Evolutionary conservation across 2,888 invertebrate species (phyloP).

Genomic region (Rapana venosa): DNA sequence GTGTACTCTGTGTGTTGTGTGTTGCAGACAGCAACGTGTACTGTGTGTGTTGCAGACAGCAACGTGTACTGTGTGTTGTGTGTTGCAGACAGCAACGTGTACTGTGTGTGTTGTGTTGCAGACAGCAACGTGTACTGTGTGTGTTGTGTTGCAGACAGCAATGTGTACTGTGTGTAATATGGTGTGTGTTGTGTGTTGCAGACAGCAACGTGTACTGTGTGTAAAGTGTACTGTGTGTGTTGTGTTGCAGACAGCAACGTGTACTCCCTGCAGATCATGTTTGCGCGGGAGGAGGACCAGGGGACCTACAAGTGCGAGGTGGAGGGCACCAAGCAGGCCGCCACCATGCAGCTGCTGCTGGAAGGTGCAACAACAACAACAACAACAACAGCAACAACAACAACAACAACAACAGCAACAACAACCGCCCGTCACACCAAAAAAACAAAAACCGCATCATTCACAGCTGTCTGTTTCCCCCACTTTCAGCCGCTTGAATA

Average conservation of each 20-base stretch:
- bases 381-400: too few species aligned
- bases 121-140: background rate
- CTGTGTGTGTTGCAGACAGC: too few species aligned
- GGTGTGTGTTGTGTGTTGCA: constrained; percentile 13
- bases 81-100: constrained; percentile 14
- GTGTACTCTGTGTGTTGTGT: background rate
- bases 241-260: constrained; percentile 24
- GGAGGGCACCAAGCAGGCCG: constrained; percentile 18
- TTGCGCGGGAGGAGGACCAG: constrained; percentile 34
- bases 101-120: too few species aligned
- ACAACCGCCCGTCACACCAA: too few species aligned
- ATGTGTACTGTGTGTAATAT: too few species aligned
- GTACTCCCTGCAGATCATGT: constrained; percentile 41
- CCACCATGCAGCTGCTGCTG: constrained; percentile 32
- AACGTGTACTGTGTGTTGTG: too few species aligned
- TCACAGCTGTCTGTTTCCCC: too few species aligned
- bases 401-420: too few species aligned
- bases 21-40: too few species aligned
- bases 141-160: background rate
- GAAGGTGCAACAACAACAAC: constrained; percentile 26
- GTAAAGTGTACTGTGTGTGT: background rate
- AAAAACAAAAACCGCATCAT: too few species aligned
- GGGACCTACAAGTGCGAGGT: constrained; percentile 44
- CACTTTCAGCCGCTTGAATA: too few species aligned
- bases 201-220: constrained; percentile 27